Evolutionary conservation across 2,797 vertebrate genomes (phyloP), one percentile per base, ranked within the genome.

Genomic region (Scarus forsteni): DNA sequence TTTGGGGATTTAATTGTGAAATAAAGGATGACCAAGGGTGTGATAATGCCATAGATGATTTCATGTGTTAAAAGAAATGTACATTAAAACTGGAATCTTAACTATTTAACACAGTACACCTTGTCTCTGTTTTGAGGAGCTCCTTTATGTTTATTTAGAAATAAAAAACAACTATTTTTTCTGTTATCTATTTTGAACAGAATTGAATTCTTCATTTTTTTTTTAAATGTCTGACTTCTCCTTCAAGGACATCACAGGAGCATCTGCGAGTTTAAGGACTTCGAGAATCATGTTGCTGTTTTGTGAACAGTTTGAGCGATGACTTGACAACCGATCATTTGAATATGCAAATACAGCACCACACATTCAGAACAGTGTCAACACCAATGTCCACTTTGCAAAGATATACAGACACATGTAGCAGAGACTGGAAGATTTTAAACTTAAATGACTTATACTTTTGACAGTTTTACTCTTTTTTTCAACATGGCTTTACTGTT

Each of bases 251-350:
- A 63, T 8, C 18, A 60, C 59, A 48, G 51, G 15, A 66, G 60
- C 19, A 50, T 46, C 10, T 83, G 71, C 65, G 68, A 46, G n/a
- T 62, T 79, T 68, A 54, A 40, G 48, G 45, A 73, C 61, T 65
- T 49, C 6, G 27, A 68, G 60, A 80, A 70, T 76, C 61, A 45
- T 65, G 49, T 73, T 66, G 61, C 63, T 80, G 67, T 82, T 77
- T 75, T 62, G 42, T 60, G 59, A 58, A 68, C 56, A 70, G 34
- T 77, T 57, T 53, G 35, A 75, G 60, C 48, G 44, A 49, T 57
- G 51, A 68, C 63, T 67, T 70, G 48, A 62, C 60, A 58, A 66
- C 35, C 70, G 72, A 54, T 79, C 58, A 65, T 75, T 75, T 72
- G 58, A 71, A 80, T 80, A 78, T 66, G 60, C 38, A 78, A 76